phyloP scores from a whole-genome alignment of 2,888 invertebrate species.

The Sylvicola cinctus region DNA sequence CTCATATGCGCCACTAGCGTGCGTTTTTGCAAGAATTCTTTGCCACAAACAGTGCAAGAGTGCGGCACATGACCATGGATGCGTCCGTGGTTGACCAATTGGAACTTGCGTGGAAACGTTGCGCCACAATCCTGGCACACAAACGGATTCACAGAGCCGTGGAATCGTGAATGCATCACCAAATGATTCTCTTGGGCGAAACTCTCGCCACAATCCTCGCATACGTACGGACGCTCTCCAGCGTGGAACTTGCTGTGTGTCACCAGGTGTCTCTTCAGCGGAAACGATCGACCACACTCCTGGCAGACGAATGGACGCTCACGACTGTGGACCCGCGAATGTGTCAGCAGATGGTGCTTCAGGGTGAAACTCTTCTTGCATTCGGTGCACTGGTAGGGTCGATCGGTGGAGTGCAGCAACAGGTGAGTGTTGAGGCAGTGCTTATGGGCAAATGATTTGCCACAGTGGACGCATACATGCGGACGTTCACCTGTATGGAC shows the following conservation, averaged over 20 bases:
- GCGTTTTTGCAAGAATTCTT: conserved; percentile 68
- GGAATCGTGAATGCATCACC: conserved; percentile 45
- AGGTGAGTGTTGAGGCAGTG: conserved; percentile 69
- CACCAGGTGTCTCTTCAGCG: conserved; percentile 59
- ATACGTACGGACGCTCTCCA: conserved; percentile 67
- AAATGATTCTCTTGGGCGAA: conserved; percentile 74
- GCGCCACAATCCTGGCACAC: conserved; percentile 79
- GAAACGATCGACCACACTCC: conserved; percentile 65
- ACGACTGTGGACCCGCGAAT: conserved; percentile 57
- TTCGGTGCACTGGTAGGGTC: conserved; percentile 65
- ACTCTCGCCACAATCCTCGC: conserved; percentile 79
- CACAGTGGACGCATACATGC: conserved; percentile 58
- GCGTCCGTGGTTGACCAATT: conserved; percentile 64
- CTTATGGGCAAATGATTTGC: conserved; percentile 63
- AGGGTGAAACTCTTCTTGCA: conserved; percentile 74
- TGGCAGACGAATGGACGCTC: conserved; percentile 65
- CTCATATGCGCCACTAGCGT: conserved; percentile 66
- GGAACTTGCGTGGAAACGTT: conserved; percentile 68
- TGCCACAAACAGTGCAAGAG: conserved; percentile 62
- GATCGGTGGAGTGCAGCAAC: conserved; percentile 55
- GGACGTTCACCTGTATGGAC: conserved; percentile 66
- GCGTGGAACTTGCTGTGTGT: conserved; percentile 76
- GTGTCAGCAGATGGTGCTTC: conserved; percentile 65
- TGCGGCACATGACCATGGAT: conserved; percentile 64
- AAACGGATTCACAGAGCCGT: conserved; percentile 91